Conservation (phyloP, 2,797 vertebrate genomes). For the Pangasius krempfi region DNA sequence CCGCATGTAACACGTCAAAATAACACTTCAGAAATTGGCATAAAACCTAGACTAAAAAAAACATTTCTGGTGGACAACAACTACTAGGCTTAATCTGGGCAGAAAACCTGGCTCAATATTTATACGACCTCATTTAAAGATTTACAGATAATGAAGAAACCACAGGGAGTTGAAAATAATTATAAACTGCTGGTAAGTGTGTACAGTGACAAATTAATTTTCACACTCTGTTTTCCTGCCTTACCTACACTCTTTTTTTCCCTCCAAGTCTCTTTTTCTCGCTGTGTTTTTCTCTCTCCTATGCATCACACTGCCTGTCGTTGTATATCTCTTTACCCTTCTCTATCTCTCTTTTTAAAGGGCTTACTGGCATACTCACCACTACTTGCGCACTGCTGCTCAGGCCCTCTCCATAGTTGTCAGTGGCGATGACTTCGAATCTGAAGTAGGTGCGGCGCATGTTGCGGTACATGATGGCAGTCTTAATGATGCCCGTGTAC, state of each 20-base stretch:
- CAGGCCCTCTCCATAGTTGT: conserved; percentile 90
- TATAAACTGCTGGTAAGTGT: not conserved
- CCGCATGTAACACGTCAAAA: not conserved
- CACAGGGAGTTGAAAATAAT: conserved; percentile 5
- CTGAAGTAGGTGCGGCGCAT: conserved; percentile 97
- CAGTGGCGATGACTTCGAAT: conserved; percentile 93
- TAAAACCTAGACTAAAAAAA: not conserved
- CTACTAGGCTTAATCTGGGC: not conserved
- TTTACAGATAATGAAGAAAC: not conserved
- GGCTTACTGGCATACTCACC: conserved; percentile 72
- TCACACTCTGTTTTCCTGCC: not conserved
- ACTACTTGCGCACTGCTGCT: conserved; percentile 92
- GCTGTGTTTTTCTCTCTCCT: not conserved
- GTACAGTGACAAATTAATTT: not conserved
- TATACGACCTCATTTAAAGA: not conserved
- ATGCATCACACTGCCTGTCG: not conserved
- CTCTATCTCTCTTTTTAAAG: not conserved
- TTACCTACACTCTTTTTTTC: not conserved
- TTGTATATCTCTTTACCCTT: not conserved
- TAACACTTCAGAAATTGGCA: not conserved
- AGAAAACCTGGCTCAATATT: not conserved
- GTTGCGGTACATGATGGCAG: conserved; percentile 96
- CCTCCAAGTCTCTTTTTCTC: not conserved
- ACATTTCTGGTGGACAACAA: not conserved
- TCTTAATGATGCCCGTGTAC: conserved; percentile 91